Evolutionary conservation across 2,888 invertebrate genomes (phyloP).

Genomic region (Sminthurinus aureus): DNA sequence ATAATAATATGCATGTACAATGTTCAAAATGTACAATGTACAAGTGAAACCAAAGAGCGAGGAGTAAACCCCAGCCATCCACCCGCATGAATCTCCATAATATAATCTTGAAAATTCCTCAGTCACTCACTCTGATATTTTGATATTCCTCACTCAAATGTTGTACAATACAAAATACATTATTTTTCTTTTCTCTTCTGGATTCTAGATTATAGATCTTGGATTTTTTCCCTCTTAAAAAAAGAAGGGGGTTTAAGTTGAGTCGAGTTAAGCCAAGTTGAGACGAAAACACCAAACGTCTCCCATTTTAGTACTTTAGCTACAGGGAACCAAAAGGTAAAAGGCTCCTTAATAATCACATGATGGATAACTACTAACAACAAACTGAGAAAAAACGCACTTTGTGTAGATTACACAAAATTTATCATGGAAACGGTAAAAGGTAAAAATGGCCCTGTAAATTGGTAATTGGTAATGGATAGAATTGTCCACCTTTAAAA

Average conservation of each 20-base stretch:
- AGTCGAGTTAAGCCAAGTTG: too few relatives aligned
- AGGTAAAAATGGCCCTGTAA: too few relatives aligned
- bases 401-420: too few relatives aligned
- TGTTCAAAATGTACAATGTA: background rate
- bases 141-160: background rate
- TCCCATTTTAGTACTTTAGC: background rate
- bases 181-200: background rate
- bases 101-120: constrained; percentile 15
- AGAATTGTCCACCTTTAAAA: too few relatives aligned
- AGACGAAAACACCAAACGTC: too few relatives aligned
- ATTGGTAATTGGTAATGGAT: too few relatives aligned
- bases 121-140: background rate
- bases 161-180: background rate
- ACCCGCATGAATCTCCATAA: constrained; percentile 36
- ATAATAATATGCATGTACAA: too few relatives aligned
- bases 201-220: background rate
- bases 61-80: background rate
- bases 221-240: background rate
- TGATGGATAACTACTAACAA: too few relatives aligned
- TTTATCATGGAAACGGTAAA: too few relatives aligned
- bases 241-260: background rate
- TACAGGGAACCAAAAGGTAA: background rate
- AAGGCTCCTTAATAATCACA: too few relatives aligned
- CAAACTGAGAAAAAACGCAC: too few relatives aligned
- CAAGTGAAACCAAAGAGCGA: constrained; percentile 9